Evolutionary conservation across 2,113 vertebrate genomes (phyloP).

Genomic region (Salvelinus namaycush): DNA sequence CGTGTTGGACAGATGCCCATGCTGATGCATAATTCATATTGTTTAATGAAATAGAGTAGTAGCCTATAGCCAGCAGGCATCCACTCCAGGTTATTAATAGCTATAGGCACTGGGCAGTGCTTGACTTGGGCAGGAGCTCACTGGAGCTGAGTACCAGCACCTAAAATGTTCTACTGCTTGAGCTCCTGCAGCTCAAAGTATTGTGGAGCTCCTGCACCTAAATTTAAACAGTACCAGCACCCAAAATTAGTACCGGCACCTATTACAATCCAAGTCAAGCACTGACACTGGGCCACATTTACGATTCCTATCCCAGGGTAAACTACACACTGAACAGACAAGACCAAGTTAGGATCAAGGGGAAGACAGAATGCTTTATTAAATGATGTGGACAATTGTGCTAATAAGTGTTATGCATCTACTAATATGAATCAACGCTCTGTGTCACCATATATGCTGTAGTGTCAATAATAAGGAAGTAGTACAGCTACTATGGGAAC

Average conservation of each 20-base stretch:
- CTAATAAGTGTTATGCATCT: neutral
- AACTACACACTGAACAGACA: neutral
- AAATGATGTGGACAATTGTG: neutral
- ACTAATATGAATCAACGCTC: neutral
- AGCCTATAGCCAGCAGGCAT: neutral
- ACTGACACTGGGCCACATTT: neutral
- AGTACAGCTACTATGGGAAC: neutral
- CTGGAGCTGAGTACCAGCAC: too few species aligned
- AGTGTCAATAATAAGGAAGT: too few species aligned
- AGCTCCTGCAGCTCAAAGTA: too few species aligned
- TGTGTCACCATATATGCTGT: neutral
- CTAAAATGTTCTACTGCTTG: too few species aligned
- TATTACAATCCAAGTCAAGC: too few species aligned
- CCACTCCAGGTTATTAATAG: slow-evolving; percentile 8
- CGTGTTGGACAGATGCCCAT: neutral
- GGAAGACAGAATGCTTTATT: neutral
- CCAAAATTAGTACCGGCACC: too few species aligned
- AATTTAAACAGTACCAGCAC: too few species aligned
- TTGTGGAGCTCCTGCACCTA: too few species aligned
- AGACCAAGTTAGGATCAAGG: neutral
- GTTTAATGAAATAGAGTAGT: neutral
- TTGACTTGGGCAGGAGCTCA: too few species aligned
- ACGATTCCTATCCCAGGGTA: neutral
- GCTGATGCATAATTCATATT: neutral
- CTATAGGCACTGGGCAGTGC: neutral